Conservation (phyloP, 2,797 vertebrate species). For the Pseudochirops cupreus region DNA sequence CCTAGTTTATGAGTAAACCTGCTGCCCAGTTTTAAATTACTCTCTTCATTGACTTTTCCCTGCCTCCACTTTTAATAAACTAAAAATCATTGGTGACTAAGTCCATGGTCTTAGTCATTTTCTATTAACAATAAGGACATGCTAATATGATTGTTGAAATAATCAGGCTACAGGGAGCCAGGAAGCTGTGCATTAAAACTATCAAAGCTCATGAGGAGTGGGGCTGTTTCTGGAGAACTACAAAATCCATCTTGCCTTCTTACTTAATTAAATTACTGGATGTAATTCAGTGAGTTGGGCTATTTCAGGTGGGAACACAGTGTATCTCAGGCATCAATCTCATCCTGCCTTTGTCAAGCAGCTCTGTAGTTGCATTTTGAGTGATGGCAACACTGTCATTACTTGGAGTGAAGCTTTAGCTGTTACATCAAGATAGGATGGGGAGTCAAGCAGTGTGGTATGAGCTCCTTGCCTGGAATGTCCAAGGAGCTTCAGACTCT, state of each 20-base stretch:
- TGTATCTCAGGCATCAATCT: conserved; percentile 51
- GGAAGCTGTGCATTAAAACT: conserved; percentile 7
- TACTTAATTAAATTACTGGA: conserved; percentile 68
- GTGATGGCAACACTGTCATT: conserved; percentile 7
- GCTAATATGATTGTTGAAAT: conserved; percentile 36
- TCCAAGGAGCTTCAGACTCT: background rate
- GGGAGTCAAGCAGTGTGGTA: conserved; percentile 16
- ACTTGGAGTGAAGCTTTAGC: background rate
- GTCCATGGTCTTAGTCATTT: conserved; percentile 20
- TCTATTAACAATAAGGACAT: conserved; percentile 48
- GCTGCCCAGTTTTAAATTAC: conserved; percentile 11
- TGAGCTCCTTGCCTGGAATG: background rate
- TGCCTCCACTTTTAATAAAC: background rate
- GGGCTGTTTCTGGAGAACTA: conserved; percentile 38
- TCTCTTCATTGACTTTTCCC: conserved; percentile 18
- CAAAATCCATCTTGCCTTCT: conserved; percentile 28
- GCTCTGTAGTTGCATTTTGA: conserved; percentile 6
- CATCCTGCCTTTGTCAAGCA: conserved; percentile 21
- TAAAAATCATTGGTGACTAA: conserved; percentile 28
- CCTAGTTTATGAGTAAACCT: conserved; percentile 27
- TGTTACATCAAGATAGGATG: background rate
- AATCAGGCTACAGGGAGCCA: conserved; percentile 43
- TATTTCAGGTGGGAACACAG: conserved; percentile 48
- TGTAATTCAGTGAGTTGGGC: conserved; percentile 54
- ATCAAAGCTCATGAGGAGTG: conserved; percentile 43